Conservation (phyloP, 2,888 invertebrate genomes). For the Rhingia rostrata region DNA sequence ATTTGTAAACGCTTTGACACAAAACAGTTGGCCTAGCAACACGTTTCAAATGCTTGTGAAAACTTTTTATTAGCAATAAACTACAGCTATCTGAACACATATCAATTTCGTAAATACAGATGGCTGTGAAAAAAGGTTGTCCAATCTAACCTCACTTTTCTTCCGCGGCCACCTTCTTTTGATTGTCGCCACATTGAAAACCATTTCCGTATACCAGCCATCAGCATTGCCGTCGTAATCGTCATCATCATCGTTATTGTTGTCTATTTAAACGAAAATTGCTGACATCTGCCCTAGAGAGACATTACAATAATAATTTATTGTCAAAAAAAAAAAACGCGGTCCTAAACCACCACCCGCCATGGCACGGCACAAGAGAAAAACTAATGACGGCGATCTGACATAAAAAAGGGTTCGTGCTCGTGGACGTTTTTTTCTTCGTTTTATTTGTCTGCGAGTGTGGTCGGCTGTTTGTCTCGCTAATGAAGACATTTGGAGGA, state of each 20-base stretch:
- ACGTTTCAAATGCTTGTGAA: too few relatives aligned
- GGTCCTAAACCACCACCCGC: slow-evolving; percentile 34
- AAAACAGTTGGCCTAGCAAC: too few relatives aligned
- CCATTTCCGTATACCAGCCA: slow-evolving; percentile 26
- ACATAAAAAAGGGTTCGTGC: slow-evolving; percentile 59
- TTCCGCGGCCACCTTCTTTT: not conserved
- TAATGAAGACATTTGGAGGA: slow-evolving; percentile 71
- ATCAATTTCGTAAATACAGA: slow-evolving; percentile 12
- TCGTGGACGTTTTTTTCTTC: slow-evolving; percentile 17
- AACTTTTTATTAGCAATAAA: too few relatives aligned
- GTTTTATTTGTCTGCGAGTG: slow-evolving; percentile 31
- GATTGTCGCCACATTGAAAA: slow-evolving; percentile 33
- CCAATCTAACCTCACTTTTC: slow-evolving; percentile 1
- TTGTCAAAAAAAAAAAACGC: slow-evolving; percentile 55
- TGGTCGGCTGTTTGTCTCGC: slow-evolving; percentile 68
- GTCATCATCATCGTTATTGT: slow-evolving; percentile 61
- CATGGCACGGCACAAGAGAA: slow-evolving; percentile 5
- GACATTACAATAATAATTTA: slow-evolving; percentile 70
- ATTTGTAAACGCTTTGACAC: too few relatives aligned
- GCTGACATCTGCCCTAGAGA: slow-evolving; percentile 74
- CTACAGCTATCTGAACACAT: not conserved
- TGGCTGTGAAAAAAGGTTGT: slow-evolving; percentile 23
- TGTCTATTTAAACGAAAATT: slow-evolving; percentile 72
- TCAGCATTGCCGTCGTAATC: slow-evolving; percentile 42
- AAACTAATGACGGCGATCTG: slow-evolving; percentile 62